Percentiles rank a stretch among this genome's conserved stretches.
Conservation (phyloP, 2,113 vertebrate genomes). For the Neoarius graeffei region DNA sequence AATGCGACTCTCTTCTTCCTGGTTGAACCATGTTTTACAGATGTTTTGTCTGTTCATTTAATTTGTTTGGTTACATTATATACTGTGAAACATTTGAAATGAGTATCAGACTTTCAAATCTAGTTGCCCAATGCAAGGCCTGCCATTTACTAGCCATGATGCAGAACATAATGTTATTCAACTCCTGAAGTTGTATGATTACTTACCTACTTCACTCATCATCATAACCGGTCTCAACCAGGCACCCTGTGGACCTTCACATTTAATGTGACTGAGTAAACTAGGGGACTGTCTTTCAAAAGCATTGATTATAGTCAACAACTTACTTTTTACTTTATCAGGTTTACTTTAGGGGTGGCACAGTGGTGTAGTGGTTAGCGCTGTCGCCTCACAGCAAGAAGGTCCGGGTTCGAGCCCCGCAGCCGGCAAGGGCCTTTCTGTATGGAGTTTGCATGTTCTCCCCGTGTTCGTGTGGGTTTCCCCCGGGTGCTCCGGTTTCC, state of each 20-base stretch:
- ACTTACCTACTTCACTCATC: not conserved
- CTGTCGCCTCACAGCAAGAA: no score
- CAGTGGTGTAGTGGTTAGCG: no score
- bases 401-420: no score
- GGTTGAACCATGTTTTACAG: not conserved
- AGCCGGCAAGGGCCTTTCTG: no score
- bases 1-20: not conserved
- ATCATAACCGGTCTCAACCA: not conserved
- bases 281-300: not conserved
- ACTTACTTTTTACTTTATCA: not conserved
- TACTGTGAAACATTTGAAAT: not conserved
- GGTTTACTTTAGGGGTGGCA: not conserved
- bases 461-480: no score
- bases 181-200: not conserved
- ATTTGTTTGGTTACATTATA: not conserved
- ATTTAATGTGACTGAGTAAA: not conserved
- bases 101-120: not conserved
- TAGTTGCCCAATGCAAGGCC: not conserved
- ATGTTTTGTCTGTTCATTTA: not conserved
- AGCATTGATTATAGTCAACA: not conserved
- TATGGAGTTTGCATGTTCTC: no score
- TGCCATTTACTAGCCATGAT: not conserved
- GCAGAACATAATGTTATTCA: not conserved
- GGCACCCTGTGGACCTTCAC: not conserved
- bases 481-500: no score